Base-by-base conservation (phyloP, 2,888 invertebrate genomes). In the Hartigia nigra region DNA sequence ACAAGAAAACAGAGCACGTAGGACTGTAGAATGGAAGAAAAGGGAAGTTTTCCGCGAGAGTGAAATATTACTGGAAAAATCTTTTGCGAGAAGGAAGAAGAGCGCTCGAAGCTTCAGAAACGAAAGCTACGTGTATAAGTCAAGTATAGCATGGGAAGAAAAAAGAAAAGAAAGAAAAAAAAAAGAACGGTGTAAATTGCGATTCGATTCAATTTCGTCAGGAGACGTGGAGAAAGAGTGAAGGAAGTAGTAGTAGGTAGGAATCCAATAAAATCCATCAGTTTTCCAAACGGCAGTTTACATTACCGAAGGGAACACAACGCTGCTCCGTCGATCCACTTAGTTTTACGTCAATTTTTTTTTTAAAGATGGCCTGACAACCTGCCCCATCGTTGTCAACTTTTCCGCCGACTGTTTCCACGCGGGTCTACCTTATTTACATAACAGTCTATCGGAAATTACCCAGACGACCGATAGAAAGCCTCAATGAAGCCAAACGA, bases 141-240 rank as follows among this genome's bases (percentile, higher is more conserved):
- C n/a, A 5, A 72, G 32, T 32, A 12, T 14, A 32, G 31, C 12
- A 14, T 12, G 31, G 31, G 31, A 12, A 35, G 1, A 32, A 4
- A 32, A 31, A 74, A 31, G 55, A 55, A 23, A 76, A n/a, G 32
- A 31, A 69, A 11, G 23, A 32, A 3, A 34, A 35, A 74, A 37
- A 75, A 75, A 74, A 37, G 35, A 75, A 75, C 34, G 23, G 75
- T 36, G 75, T 75, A 75, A 75, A 75, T 75, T 75, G 75, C 32
- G 36, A 75, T 31, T 34, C 75, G 9, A 75, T 75, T 75, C 11
- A 75, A 75, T 37, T 37, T 75, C 36, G 75, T 23, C 55, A 23
- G 9, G 23, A 55, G 55, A 0, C 55, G 23, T 55, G 2, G 55
- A 55, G 55, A 23, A 2, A 55, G 23, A 55, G 23, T 23, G 23